phyloP scores from a whole-genome alignment of 2,888 invertebrate genomes.

The Archips crataeganus region DNA sequence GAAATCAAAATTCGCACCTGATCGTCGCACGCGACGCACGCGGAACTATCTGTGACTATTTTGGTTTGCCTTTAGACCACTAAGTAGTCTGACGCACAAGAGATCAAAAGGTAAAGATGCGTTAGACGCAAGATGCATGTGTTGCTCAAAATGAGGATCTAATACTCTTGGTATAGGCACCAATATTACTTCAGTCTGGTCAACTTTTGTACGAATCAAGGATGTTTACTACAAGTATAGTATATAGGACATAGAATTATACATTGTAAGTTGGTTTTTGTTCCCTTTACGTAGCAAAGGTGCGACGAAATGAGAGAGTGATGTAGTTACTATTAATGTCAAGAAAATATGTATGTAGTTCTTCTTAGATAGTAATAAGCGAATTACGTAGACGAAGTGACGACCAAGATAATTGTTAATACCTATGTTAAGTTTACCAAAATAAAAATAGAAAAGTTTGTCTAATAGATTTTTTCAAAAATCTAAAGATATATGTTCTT shows the following conservation, averaged over 20 bases:
- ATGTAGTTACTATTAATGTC: no score
- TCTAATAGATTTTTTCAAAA: not conserved
- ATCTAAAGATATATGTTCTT: constrained; percentile 5
- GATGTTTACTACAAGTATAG: not conserved
- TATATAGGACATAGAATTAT: not conserved
- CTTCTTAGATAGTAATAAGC: no score
- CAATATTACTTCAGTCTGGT: not conserved
- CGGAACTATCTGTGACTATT: constrained; percentile 80
- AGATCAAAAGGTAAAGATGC: constrained; percentile 77
- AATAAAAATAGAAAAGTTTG: not conserved
- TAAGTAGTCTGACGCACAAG: constrained; percentile 71
- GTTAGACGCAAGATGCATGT: constrained; percentile 53
- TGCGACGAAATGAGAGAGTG: no score
- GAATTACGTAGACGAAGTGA: not conserved
- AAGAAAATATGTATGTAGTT: no score
- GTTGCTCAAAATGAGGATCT: not conserved
- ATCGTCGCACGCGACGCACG: constrained; percentile 67
- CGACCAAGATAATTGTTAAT: not conserved
- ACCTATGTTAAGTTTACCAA: not conserved
- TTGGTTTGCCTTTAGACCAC: constrained; percentile 78
- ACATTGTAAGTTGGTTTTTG: no score
- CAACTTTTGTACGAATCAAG: not conserved
- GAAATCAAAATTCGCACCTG: constrained; percentile 70
- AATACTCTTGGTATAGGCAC: not conserved
- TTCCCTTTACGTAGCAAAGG: no score